phyloP scores from a whole-genome alignment of 2,113 vertebrate genomes.

The Procavia capensis region DNA sequence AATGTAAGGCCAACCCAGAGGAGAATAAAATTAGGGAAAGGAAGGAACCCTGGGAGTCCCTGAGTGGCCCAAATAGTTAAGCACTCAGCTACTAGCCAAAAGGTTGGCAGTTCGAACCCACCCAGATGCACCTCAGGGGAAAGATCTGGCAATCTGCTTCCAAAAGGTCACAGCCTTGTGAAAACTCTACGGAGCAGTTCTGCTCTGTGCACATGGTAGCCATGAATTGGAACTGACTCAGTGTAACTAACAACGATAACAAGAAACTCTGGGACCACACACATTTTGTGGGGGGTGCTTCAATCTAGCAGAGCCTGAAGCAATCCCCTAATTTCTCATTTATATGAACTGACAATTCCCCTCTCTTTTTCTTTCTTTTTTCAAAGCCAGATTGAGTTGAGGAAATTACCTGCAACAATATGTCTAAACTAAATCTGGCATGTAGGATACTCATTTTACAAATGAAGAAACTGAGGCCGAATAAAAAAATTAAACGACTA shows the following conservation, averaged over 20 bases:
- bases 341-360: rapidly evolving
- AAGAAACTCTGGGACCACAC: neutral
- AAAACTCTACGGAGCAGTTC: neutral
- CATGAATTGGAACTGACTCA: neutral
- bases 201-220: neutral
- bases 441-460: neutral
- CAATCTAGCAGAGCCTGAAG: neutral
- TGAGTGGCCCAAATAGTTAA: neutral
- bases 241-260: neutral
- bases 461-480: neutral
- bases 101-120: neutral
- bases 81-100: neutral
- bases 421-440: neutral
- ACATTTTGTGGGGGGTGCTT: neutral
- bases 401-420: neutral
- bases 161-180: neutral
- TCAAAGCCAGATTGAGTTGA: neutral
- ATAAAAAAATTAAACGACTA: neutral
- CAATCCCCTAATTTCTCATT: neutral
- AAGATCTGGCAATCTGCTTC: neutral
- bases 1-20: neutral
- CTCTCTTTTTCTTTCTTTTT: neutral
- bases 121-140: too few species aligned
- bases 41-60: neutral
- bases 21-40: neutral